These are phyloP conservation scores for Macaca mulatta DNA, from an alignment of 2,113 vertebrate genomes.

Conservation along the genomic window DNA sequence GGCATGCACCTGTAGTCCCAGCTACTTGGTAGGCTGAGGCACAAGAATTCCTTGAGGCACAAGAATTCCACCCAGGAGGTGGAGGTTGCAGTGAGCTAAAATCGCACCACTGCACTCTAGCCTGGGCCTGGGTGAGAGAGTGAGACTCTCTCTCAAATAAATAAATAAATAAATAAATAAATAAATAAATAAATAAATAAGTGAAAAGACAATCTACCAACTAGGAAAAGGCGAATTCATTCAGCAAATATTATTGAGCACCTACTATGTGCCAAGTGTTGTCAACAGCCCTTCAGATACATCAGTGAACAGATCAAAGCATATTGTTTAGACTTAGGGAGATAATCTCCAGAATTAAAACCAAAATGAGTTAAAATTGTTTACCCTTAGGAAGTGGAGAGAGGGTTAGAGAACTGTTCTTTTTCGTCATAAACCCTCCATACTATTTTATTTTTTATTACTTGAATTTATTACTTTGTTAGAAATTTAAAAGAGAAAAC, in stretches of 20 bases:
- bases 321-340: neutral
- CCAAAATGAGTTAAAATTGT: neutral
- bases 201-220: neutral
- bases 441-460: neutral
- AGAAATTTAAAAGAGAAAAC: neutral
- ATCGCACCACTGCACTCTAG: too few species aligned
- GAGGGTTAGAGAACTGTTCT: neutral
- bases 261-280: neutral
- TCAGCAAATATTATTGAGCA: neutral
- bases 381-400: neutral
- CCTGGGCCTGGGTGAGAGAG: too few species aligned
- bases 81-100: too few species aligned
- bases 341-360: neutral
- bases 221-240: neutral
- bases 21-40: too few species aligned
- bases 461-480: constrained; percentile 19
- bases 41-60: too few species aligned
- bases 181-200: too few species aligned
- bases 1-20: too few species aligned
- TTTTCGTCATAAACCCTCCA: constrained; percentile 5
- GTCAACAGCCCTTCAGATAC: neutral
- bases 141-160: too few species aligned
- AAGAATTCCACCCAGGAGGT: too few species aligned
- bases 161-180: too few species aligned
- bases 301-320: neutral